phyloP scores from a whole-genome alignment of 1,140 invertebrate genomes.

The Palaemon carinicauda region DNA sequence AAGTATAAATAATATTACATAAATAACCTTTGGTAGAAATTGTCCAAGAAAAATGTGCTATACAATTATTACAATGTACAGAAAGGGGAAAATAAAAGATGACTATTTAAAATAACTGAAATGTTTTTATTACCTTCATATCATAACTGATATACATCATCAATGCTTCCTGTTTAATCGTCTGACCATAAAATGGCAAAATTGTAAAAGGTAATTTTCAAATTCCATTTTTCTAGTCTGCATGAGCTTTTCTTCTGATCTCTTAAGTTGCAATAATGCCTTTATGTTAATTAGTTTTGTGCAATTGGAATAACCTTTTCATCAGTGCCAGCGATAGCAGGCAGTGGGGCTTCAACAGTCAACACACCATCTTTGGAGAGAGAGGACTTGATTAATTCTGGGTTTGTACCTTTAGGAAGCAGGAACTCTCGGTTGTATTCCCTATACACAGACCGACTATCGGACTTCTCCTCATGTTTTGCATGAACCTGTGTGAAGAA shows the following conservation, averaged over 20 bases:
- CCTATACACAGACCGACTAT: constrained; percentile 92
- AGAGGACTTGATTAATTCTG: constrained; percentile 78
- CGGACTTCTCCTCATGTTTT: constrained; percentile 94
- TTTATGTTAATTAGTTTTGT: constrained; percentile 69
- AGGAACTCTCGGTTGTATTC: constrained; percentile 96
- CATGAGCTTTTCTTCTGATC: background rate
- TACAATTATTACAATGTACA: too few relatives aligned
- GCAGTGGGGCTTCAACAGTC: constrained; percentile 91
- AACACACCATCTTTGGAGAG: constrained; percentile 84
- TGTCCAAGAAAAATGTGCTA: too few relatives aligned
- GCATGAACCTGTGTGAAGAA: constrained; percentile 80
- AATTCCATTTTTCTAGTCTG: background rate
- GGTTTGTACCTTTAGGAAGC: constrained; percentile 91
- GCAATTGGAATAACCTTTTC: constrained; percentile 83
- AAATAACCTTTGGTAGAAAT: too few relatives aligned
- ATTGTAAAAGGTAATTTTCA: background rate
- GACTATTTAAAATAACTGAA: too few relatives aligned
- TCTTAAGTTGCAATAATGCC: too few relatives aligned
- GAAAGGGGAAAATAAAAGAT: too few relatives aligned
- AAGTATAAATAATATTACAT: too few relatives aligned
- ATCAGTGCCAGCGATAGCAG: constrained; percentile 73
- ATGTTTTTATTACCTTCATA: too few relatives aligned
- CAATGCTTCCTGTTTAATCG: too few relatives aligned
- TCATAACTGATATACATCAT: too few relatives aligned
- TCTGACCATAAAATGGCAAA: background rate